A percentile compares a stretch with the other conserved stretches of the same genome.
Evolutionary conservation across 2,113 vertebrate genomes (phyloP).

Genomic region (Pelobates fuscus): DNA sequence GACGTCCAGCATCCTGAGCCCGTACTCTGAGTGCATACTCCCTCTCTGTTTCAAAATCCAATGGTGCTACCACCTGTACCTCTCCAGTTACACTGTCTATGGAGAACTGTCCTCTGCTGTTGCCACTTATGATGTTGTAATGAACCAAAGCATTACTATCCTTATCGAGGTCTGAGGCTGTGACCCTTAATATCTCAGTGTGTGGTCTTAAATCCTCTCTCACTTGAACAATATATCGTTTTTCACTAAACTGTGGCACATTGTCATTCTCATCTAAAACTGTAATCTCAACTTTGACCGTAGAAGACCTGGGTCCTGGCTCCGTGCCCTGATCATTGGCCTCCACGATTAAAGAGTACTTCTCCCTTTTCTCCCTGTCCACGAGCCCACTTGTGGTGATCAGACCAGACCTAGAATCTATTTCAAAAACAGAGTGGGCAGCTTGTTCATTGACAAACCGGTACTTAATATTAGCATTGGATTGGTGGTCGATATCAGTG

Average conservation of each 20-base stretch:
- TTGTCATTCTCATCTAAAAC: slow-evolving; percentile 98
- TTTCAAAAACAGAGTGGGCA: slow-evolving; percentile 79
- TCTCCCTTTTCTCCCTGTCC: slow-evolving; percentile 91
- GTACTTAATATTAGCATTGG: slow-evolving; percentile 95
- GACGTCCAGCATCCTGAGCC: slow-evolving; percentile 91
- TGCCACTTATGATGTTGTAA: slow-evolving; percentile 96
- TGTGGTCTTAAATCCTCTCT: slow-evolving; percentile 90
- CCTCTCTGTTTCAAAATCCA: slow-evolving; percentile 92
- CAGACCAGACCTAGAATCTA: slow-evolving; percentile 90
- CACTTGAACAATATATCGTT: slow-evolving; percentile 93
- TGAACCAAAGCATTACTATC: slow-evolving; percentile 91
- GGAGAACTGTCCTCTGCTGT: slow-evolving; percentile 93
- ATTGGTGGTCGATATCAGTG: slow-evolving; percentile 86
- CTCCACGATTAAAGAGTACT: slow-evolving; percentile 90
- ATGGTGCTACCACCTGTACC: slow-evolving; percentile 89
- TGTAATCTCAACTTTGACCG: slow-evolving; percentile 87
- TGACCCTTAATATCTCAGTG: slow-evolving; percentile 87
- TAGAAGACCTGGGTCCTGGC: slow-evolving; percentile 85
- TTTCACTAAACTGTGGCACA: slow-evolving; percentile 94
- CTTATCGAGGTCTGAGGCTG: slow-evolving; percentile 88
- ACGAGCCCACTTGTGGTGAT: slow-evolving; percentile 91
- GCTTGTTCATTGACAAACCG: slow-evolving; percentile 85
- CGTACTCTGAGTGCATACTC: slow-evolving; percentile 91
- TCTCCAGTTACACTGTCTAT: slow-evolving; percentile 94
- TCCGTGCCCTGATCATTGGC: slow-evolving; percentile 93